phyloP scores from a whole-genome alignment of 2,888 invertebrate genomes.

The Fragum sueziense region DNA sequence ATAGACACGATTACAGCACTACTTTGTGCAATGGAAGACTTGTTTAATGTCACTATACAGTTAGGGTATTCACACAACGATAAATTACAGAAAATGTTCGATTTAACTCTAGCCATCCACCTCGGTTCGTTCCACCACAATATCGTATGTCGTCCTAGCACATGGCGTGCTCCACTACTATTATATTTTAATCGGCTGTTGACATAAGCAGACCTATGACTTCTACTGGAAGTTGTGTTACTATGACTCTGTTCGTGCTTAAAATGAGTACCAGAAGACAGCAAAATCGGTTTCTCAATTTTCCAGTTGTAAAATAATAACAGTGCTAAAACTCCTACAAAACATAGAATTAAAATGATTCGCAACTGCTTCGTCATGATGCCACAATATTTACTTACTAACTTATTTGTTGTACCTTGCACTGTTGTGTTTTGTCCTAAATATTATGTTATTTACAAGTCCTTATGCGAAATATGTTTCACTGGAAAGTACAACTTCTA shows the following conservation, averaged over 20 bases:
- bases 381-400: too few species aligned
- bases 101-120: neutral
- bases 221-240: too few species aligned
- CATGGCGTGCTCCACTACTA: neutral
- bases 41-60: conserved; percentile 30
- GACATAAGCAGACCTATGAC: neutral
- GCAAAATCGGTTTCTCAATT: neutral
- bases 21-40: conserved; percentile 9
- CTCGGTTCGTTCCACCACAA: conserved; percentile 6
- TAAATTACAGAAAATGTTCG: neutral
- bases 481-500: too few species aligned
- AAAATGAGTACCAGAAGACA: neutral
- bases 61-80: conserved; percentile 14
- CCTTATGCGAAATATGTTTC: too few species aligned
- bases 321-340: neutral
- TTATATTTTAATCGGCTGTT: conserved; percentile 1
- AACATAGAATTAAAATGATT: too few species aligned
- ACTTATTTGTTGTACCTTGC: too few species aligned
- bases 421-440: too few species aligned
- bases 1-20: conserved; percentile 35
- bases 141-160: neutral
- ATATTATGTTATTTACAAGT: too few species aligned
- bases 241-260: too few species aligned
- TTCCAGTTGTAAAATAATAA: neutral
- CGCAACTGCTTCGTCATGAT: too few species aligned